A percentile compares a stretch with the other conserved stretches of the same genome.
Evolutionary conservation across 1,140 invertebrate genomes (phyloP).

Genomic region (Lutraria rhynchaena): DNA sequence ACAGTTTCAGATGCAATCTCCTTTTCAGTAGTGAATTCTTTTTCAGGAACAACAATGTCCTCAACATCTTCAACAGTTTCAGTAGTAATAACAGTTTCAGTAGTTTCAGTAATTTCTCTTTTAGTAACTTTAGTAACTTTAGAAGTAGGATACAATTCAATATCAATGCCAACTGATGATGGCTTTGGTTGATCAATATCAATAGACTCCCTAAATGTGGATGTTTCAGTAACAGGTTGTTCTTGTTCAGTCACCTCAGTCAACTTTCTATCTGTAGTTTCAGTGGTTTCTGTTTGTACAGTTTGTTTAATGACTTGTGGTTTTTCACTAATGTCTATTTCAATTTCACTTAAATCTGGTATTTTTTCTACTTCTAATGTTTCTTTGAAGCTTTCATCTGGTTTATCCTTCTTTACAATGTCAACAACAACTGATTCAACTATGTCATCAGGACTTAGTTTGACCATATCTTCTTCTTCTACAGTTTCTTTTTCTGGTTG

Average conservation of each 20-base stretch:
- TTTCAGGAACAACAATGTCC: conserved; percentile 38
- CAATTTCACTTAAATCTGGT: neutral
- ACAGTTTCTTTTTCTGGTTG: conserved; percentile 2
- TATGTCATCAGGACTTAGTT: conserved; percentile 17
- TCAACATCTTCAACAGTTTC: conserved; percentile 26
- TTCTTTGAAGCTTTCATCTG: neutral
- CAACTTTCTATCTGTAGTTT: conserved; percentile 3
- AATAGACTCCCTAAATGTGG: conserved; percentile 9
- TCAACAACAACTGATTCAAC: conserved; percentile 6
- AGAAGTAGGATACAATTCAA: neutral
- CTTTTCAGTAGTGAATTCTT: neutral
- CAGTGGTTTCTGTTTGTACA: neutral
- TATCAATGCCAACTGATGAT: conserved; percentile 7
- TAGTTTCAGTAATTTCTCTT: conserved; percentile 23
- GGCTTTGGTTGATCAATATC: conserved; percentile 8
- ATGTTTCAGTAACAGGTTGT: conserved; percentile 18
- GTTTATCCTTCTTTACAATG: neutral
- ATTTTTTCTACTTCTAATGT: conserved; percentile 15
- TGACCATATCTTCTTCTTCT: conserved; percentile 5
- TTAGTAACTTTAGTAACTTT: conserved; percentile 9
- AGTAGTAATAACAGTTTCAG: conserved; percentile 23
- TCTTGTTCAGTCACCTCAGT: conserved; percentile 28
- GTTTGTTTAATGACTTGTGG: neutral
- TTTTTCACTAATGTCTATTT: neutral
- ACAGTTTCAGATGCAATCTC: conserved; percentile 26